phyloP scores from a whole-genome alignment of 2,888 invertebrate species.

The Clistopyga incitator region DNA sequence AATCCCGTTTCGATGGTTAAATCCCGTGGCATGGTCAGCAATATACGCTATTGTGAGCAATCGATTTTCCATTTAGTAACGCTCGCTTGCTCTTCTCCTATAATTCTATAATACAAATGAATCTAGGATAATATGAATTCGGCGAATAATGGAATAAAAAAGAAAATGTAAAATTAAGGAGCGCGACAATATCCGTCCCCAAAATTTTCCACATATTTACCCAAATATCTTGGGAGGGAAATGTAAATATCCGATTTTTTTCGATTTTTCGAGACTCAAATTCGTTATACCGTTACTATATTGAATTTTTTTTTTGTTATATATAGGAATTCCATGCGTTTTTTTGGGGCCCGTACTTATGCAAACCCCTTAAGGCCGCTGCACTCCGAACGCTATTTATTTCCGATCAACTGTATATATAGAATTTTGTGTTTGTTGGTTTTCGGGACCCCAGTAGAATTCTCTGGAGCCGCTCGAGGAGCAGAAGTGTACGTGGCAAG shows the following conservation, averaged over 20 bases:
- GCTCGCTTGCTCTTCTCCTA: conserved; percentile 39
- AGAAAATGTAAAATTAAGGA: not conserved
- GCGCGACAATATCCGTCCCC: too few species aligned
- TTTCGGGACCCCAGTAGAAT: conserved; percentile 30
- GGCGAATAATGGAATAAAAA: not conserved
- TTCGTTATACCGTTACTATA: too few species aligned
- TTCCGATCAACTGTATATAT: not conserved
- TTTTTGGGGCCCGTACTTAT: too few species aligned
- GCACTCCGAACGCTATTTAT: not conserved
- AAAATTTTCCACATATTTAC: too few species aligned
- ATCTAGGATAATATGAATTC: conserved; percentile 15
- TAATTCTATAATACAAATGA: conserved; percentile 5
- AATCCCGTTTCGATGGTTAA: conserved; percentile 75
- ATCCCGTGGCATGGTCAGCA: conserved; percentile 76
- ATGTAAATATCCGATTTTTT: too few species aligned
- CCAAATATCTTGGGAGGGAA: too few species aligned
- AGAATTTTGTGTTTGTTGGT: conserved; percentile 12
- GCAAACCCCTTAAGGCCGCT: too few species aligned
- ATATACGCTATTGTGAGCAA: conserved; percentile 65
- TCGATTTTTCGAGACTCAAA: too few species aligned
- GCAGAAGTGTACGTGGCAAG: not conserved
- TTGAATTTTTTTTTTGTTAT: too few species aligned
- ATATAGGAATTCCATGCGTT: too few species aligned
- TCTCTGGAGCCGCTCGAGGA: conserved; percentile 29
- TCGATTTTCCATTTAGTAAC: conserved; percentile 76